Evolutionary conservation across 2,113 vertebrate species (phyloP).

Genomic region (Ceyx margarethae): DNA sequence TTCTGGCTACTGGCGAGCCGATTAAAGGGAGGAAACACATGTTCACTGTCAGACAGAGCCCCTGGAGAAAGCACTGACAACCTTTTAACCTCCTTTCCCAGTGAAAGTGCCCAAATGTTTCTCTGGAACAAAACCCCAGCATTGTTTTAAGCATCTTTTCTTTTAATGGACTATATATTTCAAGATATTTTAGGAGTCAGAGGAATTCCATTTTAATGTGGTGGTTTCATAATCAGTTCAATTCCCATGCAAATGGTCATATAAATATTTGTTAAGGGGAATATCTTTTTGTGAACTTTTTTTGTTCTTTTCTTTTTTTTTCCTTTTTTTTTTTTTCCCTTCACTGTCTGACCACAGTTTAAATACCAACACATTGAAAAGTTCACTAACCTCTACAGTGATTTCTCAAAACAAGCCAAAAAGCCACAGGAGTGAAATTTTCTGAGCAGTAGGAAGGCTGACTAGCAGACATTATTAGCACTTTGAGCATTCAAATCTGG

Average conservation of each 20-base stretch:
- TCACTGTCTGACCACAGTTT: slow-evolving; percentile 64
- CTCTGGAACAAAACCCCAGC: slow-evolving; percentile 77
- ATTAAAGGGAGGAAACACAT: slow-evolving; percentile 95
- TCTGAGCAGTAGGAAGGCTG: slow-evolving; percentile 73
- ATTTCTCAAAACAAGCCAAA: slow-evolving; percentile 74
- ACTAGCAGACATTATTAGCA: slow-evolving; percentile 68
- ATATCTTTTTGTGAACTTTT: slow-evolving; percentile 23
- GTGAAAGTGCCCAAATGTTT: slow-evolving; percentile 83
- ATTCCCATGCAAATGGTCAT: not conserved
- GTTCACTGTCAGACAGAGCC: slow-evolving; percentile 88
- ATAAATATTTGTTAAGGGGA: slow-evolving; percentile 1
- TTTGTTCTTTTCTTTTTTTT: not conserved
- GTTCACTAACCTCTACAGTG: slow-evolving; percentile 72
- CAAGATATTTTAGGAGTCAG: slow-evolving; percentile 54
- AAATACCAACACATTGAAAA: slow-evolving; percentile 70
- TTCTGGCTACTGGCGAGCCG: slow-evolving; percentile 85
- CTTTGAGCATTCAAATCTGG: slow-evolving; percentile 47
- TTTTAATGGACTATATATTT: slow-evolving; percentile 72
- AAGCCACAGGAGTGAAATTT: slow-evolving; percentile 76
- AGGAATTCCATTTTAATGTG: slow-evolving; percentile 33
- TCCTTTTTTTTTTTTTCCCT: not conserved
- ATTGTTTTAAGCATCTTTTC: slow-evolving; percentile 81
- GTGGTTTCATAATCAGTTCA: slow-evolving; percentile 25
- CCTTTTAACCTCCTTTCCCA: slow-evolving; percentile 87
- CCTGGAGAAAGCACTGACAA: slow-evolving; percentile 85